Conservation (phyloP, 2,888 invertebrate species). For the Teleiodes luculella region DNA sequence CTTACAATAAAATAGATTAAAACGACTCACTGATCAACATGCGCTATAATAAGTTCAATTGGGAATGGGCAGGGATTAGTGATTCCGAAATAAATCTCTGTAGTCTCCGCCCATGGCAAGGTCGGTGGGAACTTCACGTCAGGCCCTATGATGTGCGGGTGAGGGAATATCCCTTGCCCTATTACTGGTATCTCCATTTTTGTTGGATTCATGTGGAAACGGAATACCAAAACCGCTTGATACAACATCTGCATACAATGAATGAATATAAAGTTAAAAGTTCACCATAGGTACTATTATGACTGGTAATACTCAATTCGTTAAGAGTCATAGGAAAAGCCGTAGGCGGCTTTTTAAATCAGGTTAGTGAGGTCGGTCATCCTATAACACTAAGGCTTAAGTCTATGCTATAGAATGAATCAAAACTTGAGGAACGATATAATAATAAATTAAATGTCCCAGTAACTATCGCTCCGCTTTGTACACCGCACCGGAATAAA, state of each 20-base stretch:
- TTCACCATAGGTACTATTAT: no score
- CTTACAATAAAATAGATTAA: not conserved
- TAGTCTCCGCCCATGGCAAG: slow-evolving; percentile 79
- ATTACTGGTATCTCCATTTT: slow-evolving; percentile 62
- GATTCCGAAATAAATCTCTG: slow-evolving; percentile 78
- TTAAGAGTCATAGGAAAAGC: no score
- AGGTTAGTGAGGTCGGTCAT: no score
- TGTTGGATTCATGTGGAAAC: slow-evolving; percentile 74
- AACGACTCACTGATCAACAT: slow-evolving; percentile 80
- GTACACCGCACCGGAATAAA: no score
- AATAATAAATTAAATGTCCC: no score
- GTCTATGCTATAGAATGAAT: no score
- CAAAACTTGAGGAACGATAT: no score
- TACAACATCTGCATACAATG: slow-evolving; percentile 51
- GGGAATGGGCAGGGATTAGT: slow-evolving; percentile 82
- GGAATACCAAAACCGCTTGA: slow-evolving; percentile 60
- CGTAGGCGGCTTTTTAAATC: no score
- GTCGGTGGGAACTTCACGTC: slow-evolving; percentile 79
- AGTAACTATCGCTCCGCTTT: no score
- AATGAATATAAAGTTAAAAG: no score
- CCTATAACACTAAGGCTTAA: no score
- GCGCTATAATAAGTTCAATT: slow-evolving; percentile 83
- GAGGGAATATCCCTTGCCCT: slow-evolving; percentile 76
- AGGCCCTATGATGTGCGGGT: slow-evolving; percentile 69
- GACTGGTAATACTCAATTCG: no score